These are phyloP conservation scores for Andrena trimmerana DNA, from an alignment of 2,888 invertebrate species.

Conservation along the genomic window DNA sequence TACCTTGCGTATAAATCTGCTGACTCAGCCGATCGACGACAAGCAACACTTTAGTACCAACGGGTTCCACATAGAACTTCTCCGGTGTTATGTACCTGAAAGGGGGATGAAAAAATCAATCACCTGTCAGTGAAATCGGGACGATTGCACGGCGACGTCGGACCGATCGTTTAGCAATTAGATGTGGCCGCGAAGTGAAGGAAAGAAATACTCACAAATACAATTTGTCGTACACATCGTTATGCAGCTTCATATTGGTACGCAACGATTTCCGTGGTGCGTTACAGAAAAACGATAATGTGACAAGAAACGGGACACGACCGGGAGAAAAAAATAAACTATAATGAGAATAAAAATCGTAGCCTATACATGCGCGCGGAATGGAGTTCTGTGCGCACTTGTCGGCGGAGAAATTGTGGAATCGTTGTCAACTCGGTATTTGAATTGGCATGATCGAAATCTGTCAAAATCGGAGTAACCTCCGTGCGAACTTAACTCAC, in stretches of 20 bases:
- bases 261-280: constrained; percentile 10
- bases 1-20: constrained; percentile 90
- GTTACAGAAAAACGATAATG: constrained; percentile 22
- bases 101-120: background rate
- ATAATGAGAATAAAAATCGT: constrained; percentile 42
- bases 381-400: constrained; percentile 38
- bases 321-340: constrained; percentile 50
- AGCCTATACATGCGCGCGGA: constrained; percentile 54
- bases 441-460: constrained; percentile 58
- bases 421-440: constrained; percentile 64
- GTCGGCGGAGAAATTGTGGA: constrained; percentile 35
- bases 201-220: constrained; percentile 88
- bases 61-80: constrained; percentile 95
- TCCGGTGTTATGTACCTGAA: constrained; percentile 94
- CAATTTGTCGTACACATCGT: constrained; percentile 90
- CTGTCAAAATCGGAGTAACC: constrained; percentile 65
- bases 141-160: no score
- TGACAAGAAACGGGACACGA: constrained; percentile 32
- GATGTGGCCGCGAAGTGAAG: background rate
- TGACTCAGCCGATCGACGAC: constrained; percentile 94
- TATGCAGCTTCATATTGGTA: constrained; percentile 80
- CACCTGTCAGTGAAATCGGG: background rate
- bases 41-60: constrained; percentile 90
- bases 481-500: constrained; percentile 23
- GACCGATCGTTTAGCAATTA: background rate